Conservation (phyloP, 30 jellyfish, hydroid and myxozoan genomes). For the Phacellophora camtschatica region DNA sequence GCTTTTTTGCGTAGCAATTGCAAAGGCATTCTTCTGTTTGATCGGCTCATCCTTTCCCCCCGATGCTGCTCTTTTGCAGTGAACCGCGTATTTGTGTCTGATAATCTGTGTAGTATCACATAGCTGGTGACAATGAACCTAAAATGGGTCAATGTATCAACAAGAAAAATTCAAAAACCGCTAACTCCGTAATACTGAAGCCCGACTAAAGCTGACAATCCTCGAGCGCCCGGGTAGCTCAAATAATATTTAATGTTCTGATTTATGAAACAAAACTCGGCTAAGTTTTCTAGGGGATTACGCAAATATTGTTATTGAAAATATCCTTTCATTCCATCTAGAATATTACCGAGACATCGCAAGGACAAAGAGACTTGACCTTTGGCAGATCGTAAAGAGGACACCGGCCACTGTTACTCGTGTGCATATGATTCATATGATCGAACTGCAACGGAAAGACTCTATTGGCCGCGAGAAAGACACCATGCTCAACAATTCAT, state of each 20-base stretch:
- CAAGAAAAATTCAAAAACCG: slow-evolving; percentile 38
- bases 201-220: slow-evolving; percentile 23
- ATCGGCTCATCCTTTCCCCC: background rate
- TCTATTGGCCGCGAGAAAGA: slow-evolving; percentile 27
- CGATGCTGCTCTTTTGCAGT: no score
- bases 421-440: background rate
- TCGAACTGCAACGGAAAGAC: slow-evolving; percentile 5
- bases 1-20: background rate
- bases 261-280: slow-evolving; percentile 49
- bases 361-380: slow-evolving; percentile 52
- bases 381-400: slow-evolving; percentile 21
- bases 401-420: slow-evolving; percentile 28
- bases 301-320: slow-evolving; percentile 38
- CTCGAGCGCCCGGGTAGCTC: slow-evolving; percentile 18
- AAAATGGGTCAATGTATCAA: slow-evolving; percentile 46
- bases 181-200: slow-evolving; percentile 30
- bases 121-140: slow-evolving; percentile 25
- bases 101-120: slow-evolving; percentile 17
- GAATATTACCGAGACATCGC: slow-evolving; percentile 52
- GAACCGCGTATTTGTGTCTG: slow-evolving; percentile 5
- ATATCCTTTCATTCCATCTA: slow-evolving; percentile 56
- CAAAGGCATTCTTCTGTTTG: slow-evolving; percentile 12
- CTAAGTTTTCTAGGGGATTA: slow-evolving; percentile 54
- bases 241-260: slow-evolving; percentile 25
- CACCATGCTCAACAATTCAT: background rate